Conservation (phyloP, 2,888 invertebrate species). For the Tetragnatha montana region DNA sequence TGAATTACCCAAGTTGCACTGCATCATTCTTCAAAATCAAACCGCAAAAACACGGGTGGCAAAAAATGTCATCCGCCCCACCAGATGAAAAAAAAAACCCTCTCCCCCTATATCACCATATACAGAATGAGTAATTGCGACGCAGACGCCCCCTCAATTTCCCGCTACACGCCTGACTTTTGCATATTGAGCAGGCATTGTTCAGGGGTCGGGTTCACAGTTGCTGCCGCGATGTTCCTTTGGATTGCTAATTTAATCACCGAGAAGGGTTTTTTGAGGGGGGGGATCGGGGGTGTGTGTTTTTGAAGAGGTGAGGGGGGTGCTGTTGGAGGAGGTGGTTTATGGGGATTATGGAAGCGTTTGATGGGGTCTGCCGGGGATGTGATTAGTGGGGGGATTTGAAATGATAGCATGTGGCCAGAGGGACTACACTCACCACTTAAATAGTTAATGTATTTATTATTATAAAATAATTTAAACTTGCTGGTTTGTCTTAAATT, state of each 20-base stretch:
- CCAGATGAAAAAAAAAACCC: background rate
- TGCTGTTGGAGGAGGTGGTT: background rate
- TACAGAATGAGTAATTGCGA: conserved; percentile 62
- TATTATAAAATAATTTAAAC: too few relatives aligned
- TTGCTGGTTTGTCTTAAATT: too few relatives aligned
- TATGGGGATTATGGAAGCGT: too few relatives aligned
- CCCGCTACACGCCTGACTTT: conserved; percentile 64
- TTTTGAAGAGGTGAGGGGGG: background rate
- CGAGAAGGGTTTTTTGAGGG: conserved; percentile 6
- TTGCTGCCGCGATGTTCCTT: conserved; percentile 45
- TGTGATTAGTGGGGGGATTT: background rate
- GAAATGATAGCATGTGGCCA: background rate
- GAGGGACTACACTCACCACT: too few relatives aligned
- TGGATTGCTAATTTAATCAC: conserved; percentile 61
- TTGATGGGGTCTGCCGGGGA: conserved; percentile 27
- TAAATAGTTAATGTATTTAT: too few relatives aligned
- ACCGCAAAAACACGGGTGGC: too few relatives aligned
- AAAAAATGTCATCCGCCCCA: too few relatives aligned
- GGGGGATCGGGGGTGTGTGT: background rate
- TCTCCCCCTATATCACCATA: conserved; percentile 38
- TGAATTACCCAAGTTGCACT: too few relatives aligned
- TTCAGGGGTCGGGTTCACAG: conserved; percentile 15
- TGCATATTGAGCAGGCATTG: conserved; percentile 64
- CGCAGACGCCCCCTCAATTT: conserved; percentile 58
- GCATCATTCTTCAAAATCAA: too few relatives aligned